A percentile compares a stretch with the other conserved stretches of the same genome.
Conservation (phyloP, 1,140 invertebrate genomes). For the Tribolium madens region DNA sequence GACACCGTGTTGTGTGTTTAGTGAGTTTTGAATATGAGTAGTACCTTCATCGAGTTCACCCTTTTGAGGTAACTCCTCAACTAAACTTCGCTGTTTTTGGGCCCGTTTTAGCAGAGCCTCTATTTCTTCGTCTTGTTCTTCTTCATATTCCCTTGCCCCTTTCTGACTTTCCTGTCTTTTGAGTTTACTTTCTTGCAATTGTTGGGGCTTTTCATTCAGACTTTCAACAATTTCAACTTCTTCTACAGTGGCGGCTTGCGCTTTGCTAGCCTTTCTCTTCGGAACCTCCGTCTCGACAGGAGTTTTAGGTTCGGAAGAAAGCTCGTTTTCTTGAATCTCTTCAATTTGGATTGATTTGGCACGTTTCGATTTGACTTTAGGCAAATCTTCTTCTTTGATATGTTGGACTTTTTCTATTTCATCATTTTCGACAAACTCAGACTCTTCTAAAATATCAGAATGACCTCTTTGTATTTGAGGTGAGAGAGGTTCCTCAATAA, state of each 20-base stretch:
- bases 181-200: constrained; percentile 67
- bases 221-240: constrained; percentile 43
- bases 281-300: constrained; percentile 41
- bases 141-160: constrained; percentile 61
- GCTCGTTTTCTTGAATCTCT: constrained; percentile 54
- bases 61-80: constrained; percentile 77
- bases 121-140: constrained; percentile 71
- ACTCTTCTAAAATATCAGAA: constrained; percentile 53
- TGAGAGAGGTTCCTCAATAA: constrained; percentile 58
- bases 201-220: constrained; percentile 64
- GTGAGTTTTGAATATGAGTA: background rate
- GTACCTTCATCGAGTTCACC: constrained; percentile 44
- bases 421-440: constrained; percentile 52
- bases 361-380: constrained; percentile 49
- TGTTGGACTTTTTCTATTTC: constrained; percentile 47
- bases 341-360: constrained; percentile 55
- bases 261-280: constrained; percentile 26
- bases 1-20: constrained; percentile 11
- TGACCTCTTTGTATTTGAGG: constrained; percentile 66
- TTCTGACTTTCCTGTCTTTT: constrained; percentile 60
- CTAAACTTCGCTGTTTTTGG: constrained; percentile 75
- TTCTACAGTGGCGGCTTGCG: constrained; percentile 46
- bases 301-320: constrained; percentile 7
- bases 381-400: constrained; percentile 41
- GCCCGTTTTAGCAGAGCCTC: constrained; percentile 74